phyloP scores from a whole-genome alignment of 2,888 invertebrate species.

The Troglohyphantes excavatus region DNA sequence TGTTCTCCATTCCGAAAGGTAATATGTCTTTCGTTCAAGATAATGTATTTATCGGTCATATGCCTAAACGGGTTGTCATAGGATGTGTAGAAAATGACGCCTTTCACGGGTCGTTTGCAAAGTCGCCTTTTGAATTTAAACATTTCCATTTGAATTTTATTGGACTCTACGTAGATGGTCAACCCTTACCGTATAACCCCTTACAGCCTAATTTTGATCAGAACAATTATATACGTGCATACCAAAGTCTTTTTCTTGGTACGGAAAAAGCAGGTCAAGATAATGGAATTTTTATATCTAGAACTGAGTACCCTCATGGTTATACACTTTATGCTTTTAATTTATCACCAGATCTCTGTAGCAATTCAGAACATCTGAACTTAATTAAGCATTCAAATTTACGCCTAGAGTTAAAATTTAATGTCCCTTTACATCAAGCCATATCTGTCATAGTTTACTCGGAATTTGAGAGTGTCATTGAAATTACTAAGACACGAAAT shows the following conservation, averaged over 20 bases:
- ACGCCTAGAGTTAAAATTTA: no score
- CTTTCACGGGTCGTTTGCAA: background rate
- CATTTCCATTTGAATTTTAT: slow-evolving; percentile 48
- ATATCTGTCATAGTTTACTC: no score
- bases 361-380: no score
- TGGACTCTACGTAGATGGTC: slow-evolving; percentile 31
- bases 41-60: slow-evolving; percentile 81
- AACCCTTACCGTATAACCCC: slow-evolving; percentile 12
- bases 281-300: slow-evolving; percentile 10
- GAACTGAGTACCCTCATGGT: slow-evolving; percentile 11
- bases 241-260: slow-evolving; percentile 64
- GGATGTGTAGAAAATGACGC: slow-evolving; percentile 34
- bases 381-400: no score
- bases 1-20: background rate
- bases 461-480: no score
- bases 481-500: no score
- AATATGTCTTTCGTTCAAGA: slow-evolving; percentile 81
- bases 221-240: slow-evolving; percentile 76
- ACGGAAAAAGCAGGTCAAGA: slow-evolving; percentile 76
- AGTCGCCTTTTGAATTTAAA: slow-evolving; percentile 34
- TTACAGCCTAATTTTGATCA: slow-evolving; percentile 16
- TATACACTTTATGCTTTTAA: slow-evolving; percentile 27
- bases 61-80: slow-evolving; percentile 79
- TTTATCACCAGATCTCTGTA: slow-evolving; percentile 18
- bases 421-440: no score